Evolutionary conservation across 2,888 invertebrate species (phyloP).

Genomic region (Oegoconia quadripuncta): DNA sequence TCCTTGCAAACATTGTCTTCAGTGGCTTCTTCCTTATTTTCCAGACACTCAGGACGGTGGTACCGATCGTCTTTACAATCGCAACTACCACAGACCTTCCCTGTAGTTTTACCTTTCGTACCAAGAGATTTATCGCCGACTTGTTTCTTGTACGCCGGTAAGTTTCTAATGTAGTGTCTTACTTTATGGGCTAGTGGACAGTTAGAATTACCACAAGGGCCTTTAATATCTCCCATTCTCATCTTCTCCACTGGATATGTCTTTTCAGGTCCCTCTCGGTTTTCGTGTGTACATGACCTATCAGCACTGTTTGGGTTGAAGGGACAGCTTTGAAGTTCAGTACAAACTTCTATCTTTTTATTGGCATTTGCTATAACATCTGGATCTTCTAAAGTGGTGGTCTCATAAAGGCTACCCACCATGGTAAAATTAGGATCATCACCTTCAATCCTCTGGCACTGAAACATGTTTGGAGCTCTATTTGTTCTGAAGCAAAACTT

Average conservation of each 20-base stretch:
- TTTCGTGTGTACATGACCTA: slow-evolving; percentile 34
- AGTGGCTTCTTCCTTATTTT: slow-evolving; percentile 11
- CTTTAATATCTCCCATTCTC: slow-evolving; percentile 68
- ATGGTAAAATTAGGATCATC: slow-evolving; percentile 67
- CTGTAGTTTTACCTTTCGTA: slow-evolving; percentile 30
- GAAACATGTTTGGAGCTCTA: slow-evolving; percentile 66
- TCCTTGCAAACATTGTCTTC: slow-evolving; percentile 33
- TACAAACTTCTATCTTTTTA: slow-evolving; percentile 62
- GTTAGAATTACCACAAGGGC: slow-evolving; percentile 67
- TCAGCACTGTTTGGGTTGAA: slow-evolving; percentile 27
- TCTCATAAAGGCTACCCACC: slow-evolving; percentile 65
- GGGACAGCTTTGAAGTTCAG: slow-evolving; percentile 59
- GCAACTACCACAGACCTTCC: slow-evolving; percentile 61
- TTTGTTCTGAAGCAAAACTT: slow-evolving; percentile 64
- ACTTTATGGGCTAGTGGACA: slow-evolving; percentile 68
- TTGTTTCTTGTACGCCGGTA: slow-evolving; percentile 54
- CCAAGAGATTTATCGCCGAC: slow-evolving; percentile 34
- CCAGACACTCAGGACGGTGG: slow-evolving; percentile 11
- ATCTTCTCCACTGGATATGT: slow-evolving; percentile 57
- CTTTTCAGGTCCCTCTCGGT: slow-evolving; percentile 31
- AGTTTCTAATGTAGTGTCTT: slow-evolving; percentile 55
- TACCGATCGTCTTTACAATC: slow-evolving; percentile 59
- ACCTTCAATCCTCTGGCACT: slow-evolving; percentile 59
- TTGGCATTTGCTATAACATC: slow-evolving; percentile 38
- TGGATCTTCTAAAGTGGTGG: slow-evolving; percentile 66